Percentiles rank a stretch among this genome's conserved stretches.
phyloP scores from a whole-genome alignment of 2,888 invertebrate genomes.

The Troides aeacus region DNA sequence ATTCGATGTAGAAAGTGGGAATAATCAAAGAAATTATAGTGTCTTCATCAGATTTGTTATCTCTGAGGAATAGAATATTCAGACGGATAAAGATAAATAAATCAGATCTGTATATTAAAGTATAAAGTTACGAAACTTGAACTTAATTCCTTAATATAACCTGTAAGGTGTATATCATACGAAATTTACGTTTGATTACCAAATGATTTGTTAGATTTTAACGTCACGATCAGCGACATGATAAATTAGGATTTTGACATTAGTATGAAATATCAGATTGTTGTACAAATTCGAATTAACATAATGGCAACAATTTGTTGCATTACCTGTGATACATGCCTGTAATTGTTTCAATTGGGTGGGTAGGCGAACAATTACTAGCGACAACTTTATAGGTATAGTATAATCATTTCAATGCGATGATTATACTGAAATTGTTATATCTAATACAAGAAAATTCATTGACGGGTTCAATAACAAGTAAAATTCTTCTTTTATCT shows the following conservation, averaged over 20 bases:
- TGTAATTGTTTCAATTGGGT: constrained; percentile 13
- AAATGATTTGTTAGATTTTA: constrained; percentile 24
- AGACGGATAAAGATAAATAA: neutral
- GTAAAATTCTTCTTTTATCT: no score
- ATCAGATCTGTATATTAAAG: neutral
- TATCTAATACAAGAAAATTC: no score
- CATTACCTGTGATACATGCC: constrained; percentile 13
- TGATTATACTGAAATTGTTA: no score
- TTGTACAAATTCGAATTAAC: constrained; percentile 17
- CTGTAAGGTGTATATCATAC: neutral
- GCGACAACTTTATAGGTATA: neutral
- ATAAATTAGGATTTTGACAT: constrained; percentile 25
- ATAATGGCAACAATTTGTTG: constrained; percentile 12
- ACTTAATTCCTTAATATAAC: neutral
- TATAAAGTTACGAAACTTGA: neutral
- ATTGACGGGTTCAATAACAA: no score
- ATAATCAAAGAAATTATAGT: no score
- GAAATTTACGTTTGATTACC: constrained; percentile 1
- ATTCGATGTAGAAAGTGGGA: no score
- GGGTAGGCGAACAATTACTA: neutral
- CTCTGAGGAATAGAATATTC: no score
- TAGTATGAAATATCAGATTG: constrained; percentile 22
- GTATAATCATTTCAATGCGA: no score
- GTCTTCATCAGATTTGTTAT: no score
- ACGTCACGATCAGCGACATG: constrained; percentile 13